Conservation (phyloP, 1,140 invertebrate genomes). For the Cephus cinctus region DNA sequence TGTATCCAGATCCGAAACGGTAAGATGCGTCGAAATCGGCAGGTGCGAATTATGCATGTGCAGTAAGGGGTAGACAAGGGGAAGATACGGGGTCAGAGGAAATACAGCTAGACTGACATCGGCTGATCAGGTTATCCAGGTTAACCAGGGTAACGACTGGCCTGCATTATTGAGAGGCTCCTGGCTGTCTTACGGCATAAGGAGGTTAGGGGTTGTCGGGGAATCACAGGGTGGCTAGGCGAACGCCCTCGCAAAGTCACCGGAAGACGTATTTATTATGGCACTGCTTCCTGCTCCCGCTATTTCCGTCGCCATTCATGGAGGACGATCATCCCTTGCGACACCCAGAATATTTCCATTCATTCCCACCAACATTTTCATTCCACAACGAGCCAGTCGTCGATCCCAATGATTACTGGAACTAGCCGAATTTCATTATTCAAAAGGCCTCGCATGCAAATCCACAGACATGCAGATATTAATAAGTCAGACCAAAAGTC, state of each 20-base stretch:
- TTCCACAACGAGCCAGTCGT: too few relatives aligned
- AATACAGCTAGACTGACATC: slow-evolving; percentile 16
- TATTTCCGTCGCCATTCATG: slow-evolving; percentile 44
- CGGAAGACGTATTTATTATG: slow-evolving; percentile 39
- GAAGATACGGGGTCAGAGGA: too few relatives aligned
- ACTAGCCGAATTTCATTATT: too few relatives aligned
- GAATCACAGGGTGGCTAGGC: not conserved
- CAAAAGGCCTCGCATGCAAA: too few relatives aligned
- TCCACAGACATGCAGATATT: too few relatives aligned
- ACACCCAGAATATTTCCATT: slow-evolving; percentile 29
- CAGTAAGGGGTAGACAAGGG: too few relatives aligned
- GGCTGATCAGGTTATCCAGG: slow-evolving; percentile 29
- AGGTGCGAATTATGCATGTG: too few relatives aligned
- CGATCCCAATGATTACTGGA: too few relatives aligned
- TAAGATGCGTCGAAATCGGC: too few relatives aligned
- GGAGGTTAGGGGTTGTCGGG: slow-evolving; percentile 8
- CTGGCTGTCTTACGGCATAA: slow-evolving; percentile 4
- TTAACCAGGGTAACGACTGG: slow-evolving; percentile 26
- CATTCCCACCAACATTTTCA: too few relatives aligned
- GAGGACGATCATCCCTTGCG: not conserved
- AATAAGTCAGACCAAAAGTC: too few relatives aligned
- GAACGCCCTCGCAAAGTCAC: slow-evolving; percentile 16
- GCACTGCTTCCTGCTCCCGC: slow-evolving; percentile 39
- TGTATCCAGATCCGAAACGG: too few relatives aligned
- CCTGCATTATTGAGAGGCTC: slow-evolving; percentile 32